Evolutionary conservation across 1,140 invertebrate species (phyloP), one percentile per base, ranked within the genome.

Genomic region (Camponotus vicinus): DNA sequence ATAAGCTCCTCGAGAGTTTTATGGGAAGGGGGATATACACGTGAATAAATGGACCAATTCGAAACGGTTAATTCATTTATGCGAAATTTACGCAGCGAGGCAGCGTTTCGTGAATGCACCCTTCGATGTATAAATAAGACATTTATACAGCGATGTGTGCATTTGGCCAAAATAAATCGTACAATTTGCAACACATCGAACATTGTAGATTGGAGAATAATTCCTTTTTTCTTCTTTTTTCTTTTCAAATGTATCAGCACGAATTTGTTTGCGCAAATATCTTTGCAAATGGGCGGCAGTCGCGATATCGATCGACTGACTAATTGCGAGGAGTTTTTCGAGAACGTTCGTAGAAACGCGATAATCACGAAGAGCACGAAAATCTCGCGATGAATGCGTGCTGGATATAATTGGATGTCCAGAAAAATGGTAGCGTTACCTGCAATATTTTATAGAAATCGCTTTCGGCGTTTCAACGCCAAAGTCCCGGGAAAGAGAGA

Each of bases 1-100:
- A 84, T 84, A 87, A 87, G 79, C 79, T 76, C 34, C 40, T 40
- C 52, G 34, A 76, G 42, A 76, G 52, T 84, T 87, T 87, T 87
- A 87, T 66, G 55, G 9, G 70, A 7, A 15, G 69, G 45, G 3
- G 42, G 59, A 76, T 69, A 69, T 55, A 84, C 59, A 21, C 11
- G 79, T 67, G 55, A 57, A 40, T 70, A 67, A 66, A 75, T 11
- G 37, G 61, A 82, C 49, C 67, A 63, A 70, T 82, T 32, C 45
- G 37, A 79, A 86, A 40, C 32, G 37, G 40, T 40, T 73, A 84
- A 84, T 84, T 87, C 61, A 34, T 83, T 86, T 82, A 57, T n/a
- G 34, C 63, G 37, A 83, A 42, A 69, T 78, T 73, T 86, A 83
- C 52, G 34, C 67, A 66, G n/a, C 34, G 15, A 21, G 6, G n/a